Evolutionary conservation across 2,113 vertebrate genomes (phyloP).

Genomic region (Xyrauchen texanus): DNA sequence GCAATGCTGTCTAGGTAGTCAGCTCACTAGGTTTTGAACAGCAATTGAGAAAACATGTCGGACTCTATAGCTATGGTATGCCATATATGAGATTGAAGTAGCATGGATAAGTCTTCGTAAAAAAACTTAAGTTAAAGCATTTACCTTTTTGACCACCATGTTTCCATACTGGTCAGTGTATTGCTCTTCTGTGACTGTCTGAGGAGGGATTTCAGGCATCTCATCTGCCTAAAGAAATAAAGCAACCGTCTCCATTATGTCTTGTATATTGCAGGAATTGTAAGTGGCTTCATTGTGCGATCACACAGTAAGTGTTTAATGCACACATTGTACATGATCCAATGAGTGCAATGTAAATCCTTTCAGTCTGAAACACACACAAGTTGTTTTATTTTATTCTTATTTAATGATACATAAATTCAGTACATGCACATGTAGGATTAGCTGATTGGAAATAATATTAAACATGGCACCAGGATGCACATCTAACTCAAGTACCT

Average conservation of each 20-base stretch:
- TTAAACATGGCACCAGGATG: not conserved
- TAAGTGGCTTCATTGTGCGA: not conserved
- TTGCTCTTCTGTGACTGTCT: constrained; percentile 89
- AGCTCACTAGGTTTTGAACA: too few species aligned
- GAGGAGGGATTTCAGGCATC: constrained; percentile 84
- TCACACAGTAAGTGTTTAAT: not conserved
- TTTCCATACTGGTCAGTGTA: constrained; percentile 90
- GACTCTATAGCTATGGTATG: too few species aligned
- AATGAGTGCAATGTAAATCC: not conserved
- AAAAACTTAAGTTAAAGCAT: not conserved
- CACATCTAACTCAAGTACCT: constrained; percentile 78
- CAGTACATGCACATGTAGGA: not conserved
- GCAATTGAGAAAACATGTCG: too few species aligned
- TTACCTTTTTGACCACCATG: constrained; percentile 90
- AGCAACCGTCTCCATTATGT: not conserved
- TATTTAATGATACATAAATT: not conserved
- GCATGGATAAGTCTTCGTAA: too few species aligned
- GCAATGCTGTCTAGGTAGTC: too few species aligned
- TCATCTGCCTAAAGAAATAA: constrained; percentile 79
- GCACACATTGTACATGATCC: not conserved
- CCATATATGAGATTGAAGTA: too few species aligned
- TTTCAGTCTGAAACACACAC: not conserved
- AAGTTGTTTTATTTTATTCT: not conserved
- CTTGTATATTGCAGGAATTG: too few species aligned
- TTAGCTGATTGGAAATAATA: too few species aligned